A percentile compares a stretch with the other conserved stretches of the same genome.
Evolutionary conservation across 2,113 vertebrate species (phyloP).

Genomic region (Himantopus leucocephalus): DNA sequence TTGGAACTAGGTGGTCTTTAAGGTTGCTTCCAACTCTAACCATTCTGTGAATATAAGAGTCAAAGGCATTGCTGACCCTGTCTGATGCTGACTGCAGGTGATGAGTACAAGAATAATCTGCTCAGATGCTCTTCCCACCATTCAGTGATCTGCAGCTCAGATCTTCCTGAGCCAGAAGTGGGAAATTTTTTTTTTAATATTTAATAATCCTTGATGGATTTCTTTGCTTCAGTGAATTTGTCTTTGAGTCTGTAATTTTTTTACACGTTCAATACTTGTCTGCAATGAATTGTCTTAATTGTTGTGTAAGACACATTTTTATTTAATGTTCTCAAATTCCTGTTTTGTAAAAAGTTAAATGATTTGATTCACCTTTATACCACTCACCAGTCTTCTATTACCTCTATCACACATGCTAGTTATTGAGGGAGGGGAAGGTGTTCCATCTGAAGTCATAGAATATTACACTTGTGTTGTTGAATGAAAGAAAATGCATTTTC

Average conservation of each 20-base stretch:
- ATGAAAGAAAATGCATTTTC: background rate
- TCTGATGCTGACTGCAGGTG: background rate
- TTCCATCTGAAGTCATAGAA: background rate
- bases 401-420: background rate
- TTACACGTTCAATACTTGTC: background rate
- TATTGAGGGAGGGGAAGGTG: background rate
- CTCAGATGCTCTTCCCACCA: background rate
- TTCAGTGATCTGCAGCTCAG: background rate
- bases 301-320: background rate
- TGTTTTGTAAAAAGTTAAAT: background rate
- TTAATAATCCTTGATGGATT: background rate
- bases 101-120: background rate
- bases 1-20: background rate
- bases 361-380: background rate
- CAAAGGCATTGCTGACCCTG: background rate
- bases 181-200: background rate
- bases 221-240: background rate
- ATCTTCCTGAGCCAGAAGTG: background rate
- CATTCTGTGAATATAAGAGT: background rate
- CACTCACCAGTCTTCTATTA: background rate
- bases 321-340: background rate
- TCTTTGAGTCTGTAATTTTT: background rate
- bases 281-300: background rate
- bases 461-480: background rate
- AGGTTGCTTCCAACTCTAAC: background rate